These are phyloP conservation scores for Tetanocera ferruginea DNA, from an alignment of 2,888 invertebrate species.

Conservation along the genomic window DNA sequence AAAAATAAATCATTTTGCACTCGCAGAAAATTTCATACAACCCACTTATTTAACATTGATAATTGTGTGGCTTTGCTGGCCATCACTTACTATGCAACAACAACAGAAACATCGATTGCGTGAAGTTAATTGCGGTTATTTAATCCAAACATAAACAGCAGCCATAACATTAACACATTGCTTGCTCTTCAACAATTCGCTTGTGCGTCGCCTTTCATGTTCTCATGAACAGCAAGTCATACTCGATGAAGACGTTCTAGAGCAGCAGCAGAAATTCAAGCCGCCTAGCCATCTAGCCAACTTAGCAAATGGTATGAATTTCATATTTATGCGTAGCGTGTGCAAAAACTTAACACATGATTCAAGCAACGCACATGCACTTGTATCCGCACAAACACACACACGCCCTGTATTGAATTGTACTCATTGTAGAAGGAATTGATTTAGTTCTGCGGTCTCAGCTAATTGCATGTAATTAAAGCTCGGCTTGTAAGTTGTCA, in stretches of 20 bases:
- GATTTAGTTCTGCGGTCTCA: not conserved
- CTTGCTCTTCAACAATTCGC: not conserved
- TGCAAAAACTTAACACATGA: not conserved
- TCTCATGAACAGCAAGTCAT: not conserved
- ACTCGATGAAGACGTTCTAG: conserved; percentile 4
- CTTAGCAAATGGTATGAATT: too few relatives aligned
- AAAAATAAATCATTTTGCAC: too few relatives aligned
- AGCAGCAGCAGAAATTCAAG: not conserved
- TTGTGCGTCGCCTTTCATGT: not conserved
- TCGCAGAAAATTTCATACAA: not conserved
- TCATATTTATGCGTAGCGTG: conserved; percentile 17
- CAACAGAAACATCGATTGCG: conserved; percentile 19
- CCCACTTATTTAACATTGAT: not conserved
- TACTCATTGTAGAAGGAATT: not conserved
- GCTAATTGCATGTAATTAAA: conserved; percentile 32
- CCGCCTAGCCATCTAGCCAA: not conserved
- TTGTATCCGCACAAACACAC: too few relatives aligned
- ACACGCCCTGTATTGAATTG: not conserved
- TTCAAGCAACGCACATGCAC: not conserved
- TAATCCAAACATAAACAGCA: conserved; percentile 17
- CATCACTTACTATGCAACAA: not conserved
- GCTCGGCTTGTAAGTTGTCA: not conserved
- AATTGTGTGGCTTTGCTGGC: not conserved
- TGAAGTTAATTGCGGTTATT: conserved; percentile 31
- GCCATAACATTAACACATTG: conserved; percentile 3